These are phyloP conservation scores for Pemphigus obesinymphae DNA, from an alignment of 1,140 invertebrate genomes.

Conservation along the genomic window DNA sequence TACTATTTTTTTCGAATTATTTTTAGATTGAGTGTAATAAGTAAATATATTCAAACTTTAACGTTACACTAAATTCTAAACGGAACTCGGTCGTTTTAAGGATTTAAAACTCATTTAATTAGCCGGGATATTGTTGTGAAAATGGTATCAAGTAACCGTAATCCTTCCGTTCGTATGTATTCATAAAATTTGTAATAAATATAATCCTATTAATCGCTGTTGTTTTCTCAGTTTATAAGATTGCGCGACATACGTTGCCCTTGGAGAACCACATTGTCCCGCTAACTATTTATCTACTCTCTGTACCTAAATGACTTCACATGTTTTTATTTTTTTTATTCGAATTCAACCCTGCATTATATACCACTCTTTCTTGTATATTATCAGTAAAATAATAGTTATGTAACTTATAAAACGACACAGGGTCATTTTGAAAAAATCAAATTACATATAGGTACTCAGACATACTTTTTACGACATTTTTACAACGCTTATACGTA, in stretches of 20 bases:
- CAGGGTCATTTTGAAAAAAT: constrained; percentile 19
- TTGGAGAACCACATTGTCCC: constrained; percentile 7
- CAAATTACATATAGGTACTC: neutral
- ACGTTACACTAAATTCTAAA: too few relatives aligned
- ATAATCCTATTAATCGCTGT: constrained; percentile 10
- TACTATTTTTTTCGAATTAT: too few relatives aligned
- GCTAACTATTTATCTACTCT: too few relatives aligned
- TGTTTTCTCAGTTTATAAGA: neutral
- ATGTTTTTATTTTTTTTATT: constrained; percentile 27
- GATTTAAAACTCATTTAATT: too few relatives aligned
- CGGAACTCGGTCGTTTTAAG: too few relatives aligned
- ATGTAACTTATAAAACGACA: neutral
- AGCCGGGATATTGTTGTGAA: too few relatives aligned
- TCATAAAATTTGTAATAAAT: too few relatives aligned
- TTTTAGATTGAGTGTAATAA: too few relatives aligned
- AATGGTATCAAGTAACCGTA: too few relatives aligned
- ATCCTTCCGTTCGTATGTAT: too few relatives aligned
- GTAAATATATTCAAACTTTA: too few relatives aligned
- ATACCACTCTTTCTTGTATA: neutral
- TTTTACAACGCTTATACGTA: too few relatives aligned
- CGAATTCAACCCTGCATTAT: constrained; percentile 1
- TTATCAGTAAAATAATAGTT: neutral
- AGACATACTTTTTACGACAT: neutral
- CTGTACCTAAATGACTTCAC: constrained; percentile 10
- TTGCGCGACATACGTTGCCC: constrained; percentile 21